Conservation (phyloP, 2,888 invertebrate species). For the Ophioninae sp. region DNA sequence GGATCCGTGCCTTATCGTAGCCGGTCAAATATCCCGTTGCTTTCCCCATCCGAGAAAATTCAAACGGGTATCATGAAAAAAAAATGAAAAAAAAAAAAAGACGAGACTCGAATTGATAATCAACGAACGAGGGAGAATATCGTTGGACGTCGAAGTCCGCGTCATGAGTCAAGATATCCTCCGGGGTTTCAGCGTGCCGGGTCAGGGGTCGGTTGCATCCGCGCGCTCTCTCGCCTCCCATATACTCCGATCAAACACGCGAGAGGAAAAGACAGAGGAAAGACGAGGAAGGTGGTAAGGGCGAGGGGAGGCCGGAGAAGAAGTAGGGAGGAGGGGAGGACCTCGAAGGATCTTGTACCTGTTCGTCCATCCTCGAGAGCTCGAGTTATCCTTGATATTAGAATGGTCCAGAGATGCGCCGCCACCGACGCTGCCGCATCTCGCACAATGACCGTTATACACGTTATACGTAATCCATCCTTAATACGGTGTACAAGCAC, state of each 20-base stretch:
- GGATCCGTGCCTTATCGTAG: too few species aligned
- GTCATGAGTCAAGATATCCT: slow-evolving; percentile 79
- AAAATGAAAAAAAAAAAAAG: neutral
- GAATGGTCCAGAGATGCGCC: slow-evolving; percentile 76
- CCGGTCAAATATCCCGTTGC: too few species aligned
- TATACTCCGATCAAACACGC: slow-evolving; percentile 31
- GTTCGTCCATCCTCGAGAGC: slow-evolving; percentile 54
- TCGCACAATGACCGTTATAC: slow-evolving; percentile 58
- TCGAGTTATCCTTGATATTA: slow-evolving; percentile 78
- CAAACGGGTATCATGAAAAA: neutral
- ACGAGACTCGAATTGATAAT: slow-evolving; percentile 1
- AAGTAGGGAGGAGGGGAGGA: neutral
- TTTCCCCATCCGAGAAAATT: too few species aligned
- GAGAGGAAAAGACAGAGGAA: neutral
- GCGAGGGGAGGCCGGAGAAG: neutral
- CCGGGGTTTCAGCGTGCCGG: slow-evolving; percentile 78
- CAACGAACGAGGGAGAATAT: slow-evolving; percentile 63
- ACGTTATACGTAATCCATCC: slow-evolving; percentile 33
- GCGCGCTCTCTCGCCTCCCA: too few species aligned
- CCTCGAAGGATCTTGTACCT: slow-evolving; percentile 42
- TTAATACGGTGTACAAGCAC: neutral
- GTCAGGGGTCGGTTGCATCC: slow-evolving; percentile 77
- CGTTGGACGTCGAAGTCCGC: too few species aligned
- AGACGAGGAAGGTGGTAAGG: neutral
- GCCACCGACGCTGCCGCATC: too few species aligned